Percentiles rank a stretch among this genome's conserved stretches.
Conservation (phyloP, 2,888 invertebrate genomes). For the Galerucella calmariensis region DNA sequence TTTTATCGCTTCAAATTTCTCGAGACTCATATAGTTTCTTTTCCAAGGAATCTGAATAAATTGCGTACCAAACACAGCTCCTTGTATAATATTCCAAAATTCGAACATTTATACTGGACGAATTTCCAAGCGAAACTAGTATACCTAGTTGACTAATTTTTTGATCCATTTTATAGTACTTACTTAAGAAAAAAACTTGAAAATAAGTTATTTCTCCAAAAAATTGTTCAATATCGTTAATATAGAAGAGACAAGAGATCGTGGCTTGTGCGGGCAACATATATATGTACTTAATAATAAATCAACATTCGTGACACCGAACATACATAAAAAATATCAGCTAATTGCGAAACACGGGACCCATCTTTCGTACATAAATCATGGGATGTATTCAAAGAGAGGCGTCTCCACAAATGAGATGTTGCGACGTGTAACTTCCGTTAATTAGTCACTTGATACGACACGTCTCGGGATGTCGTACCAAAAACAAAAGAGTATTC, state of each 20-base stretch:
- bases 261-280: conserved; percentile 1
- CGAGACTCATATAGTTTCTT: not conserved
- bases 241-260: not conserved
- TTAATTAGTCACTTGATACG: conserved; percentile 35
- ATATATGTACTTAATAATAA: conserved; percentile 7
- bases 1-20: not conserved
- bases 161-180: no score
- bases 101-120: no score
- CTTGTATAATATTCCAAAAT: not conserved
- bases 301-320: conserved; percentile 7
- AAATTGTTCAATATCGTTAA: not conserved
- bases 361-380: conserved; percentile 28
- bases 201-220: not conserved
- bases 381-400: conserved; percentile 23
- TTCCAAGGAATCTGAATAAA: not conserved
- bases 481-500: conserved; percentile 31
- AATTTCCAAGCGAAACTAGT: no score
- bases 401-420: conserved; percentile 33
- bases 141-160: no score
- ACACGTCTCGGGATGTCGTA: conserved; percentile 23
- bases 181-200: no score
- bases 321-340: conserved; percentile 18
- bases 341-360: conserved; percentile 34
- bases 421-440: conserved; percentile 36
- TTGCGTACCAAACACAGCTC: not conserved